Percentiles rank a stretch among this genome's conserved stretches.
These are phyloP conservation scores for Rachycentron canadum DNA, from an alignment of 2,797 vertebrate species.

Conservation along the genomic window DNA sequence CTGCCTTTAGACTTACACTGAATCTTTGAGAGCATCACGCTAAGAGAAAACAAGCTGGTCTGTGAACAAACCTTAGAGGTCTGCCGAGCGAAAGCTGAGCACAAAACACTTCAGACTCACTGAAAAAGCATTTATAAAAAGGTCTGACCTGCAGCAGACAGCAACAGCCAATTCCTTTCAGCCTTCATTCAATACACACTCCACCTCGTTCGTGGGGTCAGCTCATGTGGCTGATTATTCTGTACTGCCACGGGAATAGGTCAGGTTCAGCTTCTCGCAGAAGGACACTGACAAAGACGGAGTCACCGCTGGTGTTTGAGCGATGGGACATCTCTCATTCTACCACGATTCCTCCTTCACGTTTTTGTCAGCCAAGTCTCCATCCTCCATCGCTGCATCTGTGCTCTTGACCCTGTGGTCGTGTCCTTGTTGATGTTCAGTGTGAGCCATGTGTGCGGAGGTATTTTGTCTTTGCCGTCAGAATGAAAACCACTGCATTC, in stretches of 20 bases:
- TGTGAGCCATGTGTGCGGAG: conserved; percentile 9
- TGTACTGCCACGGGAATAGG: conserved; percentile 30
- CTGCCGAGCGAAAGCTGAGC: background rate
- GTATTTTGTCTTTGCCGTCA: conserved; percentile 20
- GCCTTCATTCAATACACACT: background rate
- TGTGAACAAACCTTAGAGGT: background rate
- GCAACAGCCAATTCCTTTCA: background rate
- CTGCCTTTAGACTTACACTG: background rate
- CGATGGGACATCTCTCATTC: conserved; percentile 15
- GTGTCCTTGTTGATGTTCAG: conserved; percentile 29
- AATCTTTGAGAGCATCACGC: background rate
- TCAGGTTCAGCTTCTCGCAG: conserved; percentile 19
- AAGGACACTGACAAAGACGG: conserved; percentile 45
- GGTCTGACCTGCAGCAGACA: background rate
- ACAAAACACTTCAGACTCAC: background rate
- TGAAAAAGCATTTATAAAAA: background rate
- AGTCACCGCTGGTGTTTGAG: conserved; percentile 27
- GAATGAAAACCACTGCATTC: conserved; percentile 13
- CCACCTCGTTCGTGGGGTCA: background rate
- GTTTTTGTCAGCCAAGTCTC: conserved; percentile 17
- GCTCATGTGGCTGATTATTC: background rate
- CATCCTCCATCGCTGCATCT: conserved; percentile 1
- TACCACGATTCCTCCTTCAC: conserved; percentile 6
- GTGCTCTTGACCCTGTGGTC: conserved; percentile 32
- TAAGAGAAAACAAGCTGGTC: background rate